Conservation (phyloP, 2,888 invertebrate genomes). For the Polyploca ridens region DNA sequence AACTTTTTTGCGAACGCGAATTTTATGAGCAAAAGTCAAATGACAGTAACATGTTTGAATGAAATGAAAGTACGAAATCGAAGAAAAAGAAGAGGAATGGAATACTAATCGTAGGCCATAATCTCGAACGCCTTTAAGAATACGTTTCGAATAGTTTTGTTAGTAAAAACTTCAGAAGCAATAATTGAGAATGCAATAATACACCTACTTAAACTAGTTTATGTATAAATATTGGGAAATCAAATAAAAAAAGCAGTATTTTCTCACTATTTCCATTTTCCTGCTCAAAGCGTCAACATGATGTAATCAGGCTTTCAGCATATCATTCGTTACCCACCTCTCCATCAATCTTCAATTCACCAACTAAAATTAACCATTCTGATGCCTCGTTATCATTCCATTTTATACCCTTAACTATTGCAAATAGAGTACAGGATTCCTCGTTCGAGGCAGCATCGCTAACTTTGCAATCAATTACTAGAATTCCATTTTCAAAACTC, state of each 20-base stretch:
- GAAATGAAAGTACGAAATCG: too few species aligned
- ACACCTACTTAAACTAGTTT: too few species aligned
- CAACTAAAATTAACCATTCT: slow-evolving; percentile 26
- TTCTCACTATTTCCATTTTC: slow-evolving; percentile 56
- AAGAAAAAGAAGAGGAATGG: too few species aligned
- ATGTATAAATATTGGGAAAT: neutral
- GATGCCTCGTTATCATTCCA: slow-evolving; percentile 22
- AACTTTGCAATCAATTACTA: slow-evolving; percentile 45
- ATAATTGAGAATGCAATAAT: too few species aligned
- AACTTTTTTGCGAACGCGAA: too few species aligned
- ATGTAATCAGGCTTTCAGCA: slow-evolving; percentile 73
- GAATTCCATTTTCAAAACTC: slow-evolving; percentile 71
- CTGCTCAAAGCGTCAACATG: slow-evolving; percentile 69
- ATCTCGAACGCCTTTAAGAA: too few species aligned
- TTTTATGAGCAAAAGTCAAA: too few species aligned
- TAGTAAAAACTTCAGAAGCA: too few species aligned
- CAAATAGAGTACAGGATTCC: slow-evolving; percentile 18
- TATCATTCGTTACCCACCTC: slow-evolving; percentile 53
- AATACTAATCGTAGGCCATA: too few species aligned
- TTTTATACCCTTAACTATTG: slow-evolving; percentile 29
- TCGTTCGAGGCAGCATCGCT: slow-evolving; percentile 12
- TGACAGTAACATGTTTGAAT: too few species aligned
- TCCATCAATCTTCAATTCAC: slow-evolving; percentile 63
- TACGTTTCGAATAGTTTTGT: too few species aligned
- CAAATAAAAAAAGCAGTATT: neutral